phyloP scores from a whole-genome alignment of 2,797 vertebrate species.

The Hippocampus kuda region DNA sequence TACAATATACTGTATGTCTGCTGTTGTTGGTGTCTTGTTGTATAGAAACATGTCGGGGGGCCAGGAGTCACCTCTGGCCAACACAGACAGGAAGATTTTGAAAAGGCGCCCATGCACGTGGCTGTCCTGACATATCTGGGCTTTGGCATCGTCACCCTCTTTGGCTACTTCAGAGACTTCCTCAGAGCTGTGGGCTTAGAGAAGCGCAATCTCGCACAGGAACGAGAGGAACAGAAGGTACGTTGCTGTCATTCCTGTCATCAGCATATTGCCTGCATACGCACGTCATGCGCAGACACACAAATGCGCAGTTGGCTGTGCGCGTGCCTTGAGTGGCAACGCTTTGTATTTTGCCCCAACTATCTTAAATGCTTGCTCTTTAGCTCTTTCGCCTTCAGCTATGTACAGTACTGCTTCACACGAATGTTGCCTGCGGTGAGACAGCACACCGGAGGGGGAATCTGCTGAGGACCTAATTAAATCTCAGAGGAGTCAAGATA shows the following conservation, averaged over 20 bases:
- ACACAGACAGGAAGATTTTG: slow-evolving; percentile 69
- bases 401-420: slow-evolving; percentile 28
- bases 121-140: slow-evolving; percentile 84
- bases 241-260: slow-evolving; percentile 24
- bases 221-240: slow-evolving; percentile 86
- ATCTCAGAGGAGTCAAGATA: slow-evolving; percentile 57
- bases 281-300: slow-evolving; percentile 13
- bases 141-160: slow-evolving; percentile 81
- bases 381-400: slow-evolving; percentile 24
- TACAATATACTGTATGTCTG: slow-evolving; percentile 17
- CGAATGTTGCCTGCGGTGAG: slow-evolving; percentile 55
- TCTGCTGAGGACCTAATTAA: slow-evolving; percentile 61
- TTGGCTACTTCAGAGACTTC: slow-evolving; percentile 90
- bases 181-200: slow-evolving; percentile 82
- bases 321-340: slow-evolving; percentile 33
- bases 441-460: slow-evolving; percentile 52
- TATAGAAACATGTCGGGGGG: slow-evolving; percentile 71
- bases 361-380: slow-evolving; percentile 41
- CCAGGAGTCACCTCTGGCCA: slow-evolving; percentile 48
- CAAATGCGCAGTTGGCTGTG: slow-evolving; percentile 12
- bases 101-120: slow-evolving; percentile 82
- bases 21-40: slow-evolving; percentile 31
- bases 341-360: slow-evolving; percentile 40
- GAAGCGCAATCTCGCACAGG: slow-evolving; percentile 75
- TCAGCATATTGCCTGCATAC: slow-evolving; percentile 14